A percentile compares a stretch with the other conserved stretches of the same genome.
Evolutionary conservation across 2,888 invertebrate genomes (phyloP).

Genomic region (Plagodis pulveraria): DNA sequence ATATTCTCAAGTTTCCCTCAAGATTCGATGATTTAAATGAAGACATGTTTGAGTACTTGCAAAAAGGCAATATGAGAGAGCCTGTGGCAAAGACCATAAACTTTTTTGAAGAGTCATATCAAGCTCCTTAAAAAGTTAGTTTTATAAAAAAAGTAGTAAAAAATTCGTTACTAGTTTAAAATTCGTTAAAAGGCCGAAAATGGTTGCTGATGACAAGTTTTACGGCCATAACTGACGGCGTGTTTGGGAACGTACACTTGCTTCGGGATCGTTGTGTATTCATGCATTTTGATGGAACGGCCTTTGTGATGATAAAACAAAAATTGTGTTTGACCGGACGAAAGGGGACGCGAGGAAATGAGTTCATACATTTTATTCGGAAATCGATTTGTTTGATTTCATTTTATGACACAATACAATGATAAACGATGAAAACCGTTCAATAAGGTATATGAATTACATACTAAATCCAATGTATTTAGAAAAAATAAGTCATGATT

Average conservation of each 20-base stretch:
- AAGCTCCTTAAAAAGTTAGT: too few species aligned
- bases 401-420: conserved; percentile 63
- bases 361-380: conserved; percentile 69
- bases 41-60: too few species aligned
- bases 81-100: too few species aligned
- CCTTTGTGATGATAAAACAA: conserved; percentile 68
- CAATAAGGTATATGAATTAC: too few species aligned
- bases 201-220: conserved; percentile 12
- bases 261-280: conserved; percentile 57
- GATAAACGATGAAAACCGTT: conserved; percentile 20
- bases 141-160: too few species aligned
- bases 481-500: too few species aligned
- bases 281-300: conserved; percentile 74
- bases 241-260: conserved; percentile 35
- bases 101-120: too few species aligned
- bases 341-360: conserved; percentile 67
- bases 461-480: too few species aligned
- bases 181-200: conserved; percentile 13
- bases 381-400: conserved; percentile 72
- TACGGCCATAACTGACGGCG: conserved; percentile 11
- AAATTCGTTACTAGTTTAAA: not conserved
- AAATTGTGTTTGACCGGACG: conserved; percentile 62
- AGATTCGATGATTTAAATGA: too few species aligned
- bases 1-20: too few species aligned
- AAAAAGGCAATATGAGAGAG: too few species aligned